Conservation (phyloP, 2,113 vertebrate species). For the Nerophis lumbriciformis region DNA sequence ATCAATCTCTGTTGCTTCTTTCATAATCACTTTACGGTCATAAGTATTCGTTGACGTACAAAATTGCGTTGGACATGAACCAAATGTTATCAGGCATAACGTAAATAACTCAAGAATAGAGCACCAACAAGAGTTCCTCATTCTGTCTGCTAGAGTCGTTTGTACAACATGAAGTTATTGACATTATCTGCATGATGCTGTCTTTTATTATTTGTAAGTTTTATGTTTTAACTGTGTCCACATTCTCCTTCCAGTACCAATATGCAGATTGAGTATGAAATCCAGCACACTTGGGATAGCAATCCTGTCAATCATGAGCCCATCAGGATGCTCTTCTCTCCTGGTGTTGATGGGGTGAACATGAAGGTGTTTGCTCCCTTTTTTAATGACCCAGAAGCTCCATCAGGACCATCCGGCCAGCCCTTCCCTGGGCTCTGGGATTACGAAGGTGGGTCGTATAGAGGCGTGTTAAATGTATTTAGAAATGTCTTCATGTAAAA, state of each 20-base stretch:
- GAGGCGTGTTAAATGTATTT: not conserved
- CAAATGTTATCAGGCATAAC: slow-evolving; percentile 19
- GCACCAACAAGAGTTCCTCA: not conserved
- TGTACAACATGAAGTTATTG: slow-evolving; percentile 35
- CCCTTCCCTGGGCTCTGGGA: slow-evolving; percentile 83
- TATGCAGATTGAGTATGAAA: slow-evolving; percentile 77
- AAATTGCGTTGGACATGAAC: not conserved
- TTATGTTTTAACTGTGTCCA: not conserved
- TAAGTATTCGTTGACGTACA: slow-evolving; percentile 33
- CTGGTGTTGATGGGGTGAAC: slow-evolving; percentile 68
- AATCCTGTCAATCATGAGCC: slow-evolving; percentile 76
- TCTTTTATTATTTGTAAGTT: slow-evolving; percentile 49
- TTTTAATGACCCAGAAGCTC: slow-evolving; percentile 82
- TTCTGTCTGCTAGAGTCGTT: not conserved
- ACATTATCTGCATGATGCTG: slow-evolving; percentile 20
- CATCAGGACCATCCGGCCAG: slow-evolving; percentile 71
- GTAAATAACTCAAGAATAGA: slow-evolving; percentile 2
- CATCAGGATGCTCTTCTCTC: slow-evolving; percentile 67
- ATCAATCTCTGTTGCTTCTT: not conserved
- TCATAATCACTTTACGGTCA: slow-evolving; percentile 6
- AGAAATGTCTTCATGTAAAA: not conserved
- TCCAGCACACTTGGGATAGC: slow-evolving; percentile 81
- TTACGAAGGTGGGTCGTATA: slow-evolving; percentile 78
- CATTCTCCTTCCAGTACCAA: slow-evolving; percentile 25
- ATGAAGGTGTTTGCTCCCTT: slow-evolving; percentile 80